Percentiles rank a stretch among this genome's conserved stretches.
Conservation (phyloP, 2,113 vertebrate genomes). For the Proterorhinus semilunaris region DNA sequence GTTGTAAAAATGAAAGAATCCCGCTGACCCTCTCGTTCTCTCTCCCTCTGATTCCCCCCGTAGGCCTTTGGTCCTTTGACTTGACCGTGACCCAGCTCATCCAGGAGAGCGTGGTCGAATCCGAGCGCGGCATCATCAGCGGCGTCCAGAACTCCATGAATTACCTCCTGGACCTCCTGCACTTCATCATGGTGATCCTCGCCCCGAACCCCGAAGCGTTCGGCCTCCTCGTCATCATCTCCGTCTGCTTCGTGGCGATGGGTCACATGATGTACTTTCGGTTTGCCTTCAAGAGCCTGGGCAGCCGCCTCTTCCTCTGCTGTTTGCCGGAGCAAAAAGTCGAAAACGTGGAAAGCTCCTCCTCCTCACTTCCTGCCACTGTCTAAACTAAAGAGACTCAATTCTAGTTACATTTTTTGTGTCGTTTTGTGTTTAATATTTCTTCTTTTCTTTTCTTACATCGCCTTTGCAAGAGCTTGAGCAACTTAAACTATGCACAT, state of each 20-base stretch:
- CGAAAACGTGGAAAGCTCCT: conserved; percentile 54
- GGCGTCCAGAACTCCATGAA: conserved; percentile 99
- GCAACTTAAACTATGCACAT: conserved; percentile 26
- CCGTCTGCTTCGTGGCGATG: conserved; percentile 95
- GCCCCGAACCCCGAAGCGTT: conserved; percentile 96
- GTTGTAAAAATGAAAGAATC: conserved; percentile 29
- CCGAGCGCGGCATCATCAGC: conserved; percentile 95
- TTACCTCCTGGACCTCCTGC: conserved; percentile 96
- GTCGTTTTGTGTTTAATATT: background rate
- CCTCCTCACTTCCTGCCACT: conserved; percentile 65
- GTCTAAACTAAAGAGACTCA: conserved; percentile 67
- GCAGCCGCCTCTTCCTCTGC: conserved; percentile 85
- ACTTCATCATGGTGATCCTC: conserved; percentile 99
- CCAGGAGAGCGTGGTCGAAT: conserved; percentile 96
- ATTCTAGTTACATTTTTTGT: conserved; percentile 42
- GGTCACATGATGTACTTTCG: conserved; percentile 96
- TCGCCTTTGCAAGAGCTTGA: conserved; percentile 29
- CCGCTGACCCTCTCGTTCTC: background rate
- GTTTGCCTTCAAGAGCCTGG: conserved; percentile 88
- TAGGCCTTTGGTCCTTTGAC: conserved; percentile 98
- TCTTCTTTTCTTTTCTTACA: conserved; percentile 12
- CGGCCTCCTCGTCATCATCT: conserved; percentile 93
- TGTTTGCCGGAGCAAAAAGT: conserved; percentile 77
- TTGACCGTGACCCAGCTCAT: conserved; percentile 97
- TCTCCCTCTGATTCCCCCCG: conserved; percentile 18